These are phyloP conservation scores for Calosoma granatense DNA, from an alignment of 1,140 invertebrate species.

Conservation along the genomic window DNA sequence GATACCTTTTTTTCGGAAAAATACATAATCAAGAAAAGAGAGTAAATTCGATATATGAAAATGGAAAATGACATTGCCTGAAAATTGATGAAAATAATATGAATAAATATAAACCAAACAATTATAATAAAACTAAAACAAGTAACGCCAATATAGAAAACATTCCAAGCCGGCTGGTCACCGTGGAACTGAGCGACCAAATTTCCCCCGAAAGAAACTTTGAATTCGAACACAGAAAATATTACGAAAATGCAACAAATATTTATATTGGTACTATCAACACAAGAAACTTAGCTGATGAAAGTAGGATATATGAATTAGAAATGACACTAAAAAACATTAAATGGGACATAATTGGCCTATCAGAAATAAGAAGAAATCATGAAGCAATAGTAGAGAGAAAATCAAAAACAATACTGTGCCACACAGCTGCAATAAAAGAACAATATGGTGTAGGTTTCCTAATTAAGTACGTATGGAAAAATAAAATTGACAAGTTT, in stretches of 20 bases:
- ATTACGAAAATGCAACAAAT: too few relatives aligned
- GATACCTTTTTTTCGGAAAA: too few relatives aligned
- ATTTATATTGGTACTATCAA: neutral
- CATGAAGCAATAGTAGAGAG: neutral
- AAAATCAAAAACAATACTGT: neutral
- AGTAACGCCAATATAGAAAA: neutral
- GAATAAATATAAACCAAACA: neutral
- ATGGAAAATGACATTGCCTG: neutral
- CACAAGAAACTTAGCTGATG: neutral
- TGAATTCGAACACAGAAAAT: too few relatives aligned
- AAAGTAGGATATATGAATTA: neutral
- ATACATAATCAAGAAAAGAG: neutral
- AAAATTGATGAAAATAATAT: neutral
- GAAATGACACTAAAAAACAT: neutral
- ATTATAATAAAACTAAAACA: neutral
- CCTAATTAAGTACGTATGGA: neutral
- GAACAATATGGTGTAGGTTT: neutral
- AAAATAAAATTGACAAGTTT: neutral
- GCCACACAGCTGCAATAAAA: neutral
- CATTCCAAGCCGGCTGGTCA: neutral
- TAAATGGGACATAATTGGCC: neutral
- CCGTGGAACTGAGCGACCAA: neutral
- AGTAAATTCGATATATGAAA: neutral
- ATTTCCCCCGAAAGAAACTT: neutral
- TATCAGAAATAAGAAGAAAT: neutral